These are phyloP conservation scores for Orthochromis malagaraziensis DNA, from an alignment of 2,113 vertebrate species.

Conservation along the genomic window DNA sequence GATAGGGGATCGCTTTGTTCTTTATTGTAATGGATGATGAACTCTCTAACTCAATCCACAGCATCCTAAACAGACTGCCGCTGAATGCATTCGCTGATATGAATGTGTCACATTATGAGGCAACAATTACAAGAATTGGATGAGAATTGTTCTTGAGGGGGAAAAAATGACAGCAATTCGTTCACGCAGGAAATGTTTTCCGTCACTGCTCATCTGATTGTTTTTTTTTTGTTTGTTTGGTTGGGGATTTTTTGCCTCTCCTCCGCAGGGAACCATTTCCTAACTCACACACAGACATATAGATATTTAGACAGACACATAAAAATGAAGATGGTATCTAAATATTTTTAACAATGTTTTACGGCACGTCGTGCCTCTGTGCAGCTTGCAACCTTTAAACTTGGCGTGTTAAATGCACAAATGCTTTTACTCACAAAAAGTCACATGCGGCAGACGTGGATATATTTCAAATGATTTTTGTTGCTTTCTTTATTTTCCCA, in stretches of 20 bases:
- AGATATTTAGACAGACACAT: background rate
- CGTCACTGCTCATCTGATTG: background rate
- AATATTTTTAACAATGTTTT: background rate
- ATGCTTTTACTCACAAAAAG: background rate
- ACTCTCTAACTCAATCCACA: slow-evolving; percentile 35
- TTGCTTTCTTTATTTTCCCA: background rate
- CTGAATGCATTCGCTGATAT: slow-evolving; percentile 24
- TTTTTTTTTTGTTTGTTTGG: background rate
- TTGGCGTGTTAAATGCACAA: background rate
- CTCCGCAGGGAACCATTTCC: background rate
- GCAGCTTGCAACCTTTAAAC: background rate
- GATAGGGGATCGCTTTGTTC: slow-evolving; percentile 49
- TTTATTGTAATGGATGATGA: slow-evolving; percentile 49
- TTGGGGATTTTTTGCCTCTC: background rate
- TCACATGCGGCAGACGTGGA: fast-evolving
- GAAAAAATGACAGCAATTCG: slow-evolving; percentile 14
- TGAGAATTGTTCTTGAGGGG: slow-evolving; percentile 26
- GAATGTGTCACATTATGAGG: slow-evolving; percentile 54
- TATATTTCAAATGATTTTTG: background rate
- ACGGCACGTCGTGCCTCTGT: background rate
- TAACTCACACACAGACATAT: background rate
- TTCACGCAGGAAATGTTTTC: slow-evolving; percentile 8
- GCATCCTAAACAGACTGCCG: slow-evolving; percentile 12
- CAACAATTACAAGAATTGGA: slow-evolving; percentile 64
- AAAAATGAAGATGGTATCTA: background rate